These are phyloP conservation scores for Sinocyclocheilus anshuiensis DNA, from an alignment of 2,113 vertebrate genomes.

Conservation along the genomic window DNA sequence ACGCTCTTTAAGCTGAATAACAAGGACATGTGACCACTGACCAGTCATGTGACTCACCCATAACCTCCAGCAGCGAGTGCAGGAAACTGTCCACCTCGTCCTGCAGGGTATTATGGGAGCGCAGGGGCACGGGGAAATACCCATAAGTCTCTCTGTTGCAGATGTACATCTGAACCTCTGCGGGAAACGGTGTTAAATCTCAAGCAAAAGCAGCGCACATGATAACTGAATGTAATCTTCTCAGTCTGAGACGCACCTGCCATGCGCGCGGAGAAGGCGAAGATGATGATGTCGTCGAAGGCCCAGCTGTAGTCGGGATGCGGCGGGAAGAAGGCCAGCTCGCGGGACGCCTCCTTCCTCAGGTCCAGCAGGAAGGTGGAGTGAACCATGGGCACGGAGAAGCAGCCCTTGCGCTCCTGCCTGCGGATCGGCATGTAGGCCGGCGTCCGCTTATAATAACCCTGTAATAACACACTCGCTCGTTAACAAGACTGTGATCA, in stretches of 20 bases:
- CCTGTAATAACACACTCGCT: slow-evolving; percentile 65
- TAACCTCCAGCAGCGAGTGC: slow-evolving; percentile 84
- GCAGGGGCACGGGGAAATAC: slow-evolving; percentile 82
- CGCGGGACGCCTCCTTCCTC: slow-evolving; percentile 77
- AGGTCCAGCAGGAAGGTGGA: slow-evolving; percentile 87
- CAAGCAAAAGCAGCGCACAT: background rate
- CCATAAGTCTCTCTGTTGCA: slow-evolving; percentile 85
- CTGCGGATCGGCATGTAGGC: slow-evolving; percentile 86
- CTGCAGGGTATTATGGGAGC: slow-evolving; percentile 76
- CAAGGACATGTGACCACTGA: background rate
- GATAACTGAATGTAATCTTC: background rate
- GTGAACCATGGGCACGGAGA: slow-evolving; percentile 89
- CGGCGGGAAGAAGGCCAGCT: slow-evolving; percentile 83
- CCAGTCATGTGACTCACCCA: slow-evolving; percentile 77
- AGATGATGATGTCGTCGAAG: slow-evolving; percentile 90
- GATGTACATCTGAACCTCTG: slow-evolving; percentile 88
- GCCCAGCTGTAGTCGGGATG: slow-evolving; percentile 84
- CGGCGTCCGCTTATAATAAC: slow-evolving; percentile 86
- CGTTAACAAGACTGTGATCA: background rate
- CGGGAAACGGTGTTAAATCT: background rate
- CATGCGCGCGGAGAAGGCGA: slow-evolving; percentile 84
- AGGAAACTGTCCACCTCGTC: slow-evolving; percentile 87
- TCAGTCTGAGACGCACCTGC: slow-evolving; percentile 74
- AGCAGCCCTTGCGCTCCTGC: slow-evolving; percentile 81
- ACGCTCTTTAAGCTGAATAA: background rate